phyloP scores from a whole-genome alignment of 2,888 invertebrate genomes.

The Pristionchus fissidentatus region DNA sequence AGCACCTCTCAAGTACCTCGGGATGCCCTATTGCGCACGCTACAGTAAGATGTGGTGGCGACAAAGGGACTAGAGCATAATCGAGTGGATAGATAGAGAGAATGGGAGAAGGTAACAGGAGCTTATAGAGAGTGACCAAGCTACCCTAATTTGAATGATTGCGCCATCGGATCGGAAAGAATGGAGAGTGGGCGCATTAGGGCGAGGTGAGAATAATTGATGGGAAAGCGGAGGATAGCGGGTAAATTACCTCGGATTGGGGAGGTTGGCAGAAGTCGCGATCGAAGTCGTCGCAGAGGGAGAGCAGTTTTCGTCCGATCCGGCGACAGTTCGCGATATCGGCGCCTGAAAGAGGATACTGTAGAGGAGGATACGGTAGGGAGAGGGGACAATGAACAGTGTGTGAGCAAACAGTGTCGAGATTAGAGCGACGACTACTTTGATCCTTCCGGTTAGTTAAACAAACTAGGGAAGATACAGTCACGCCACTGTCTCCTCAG shows the following conservation, averaged over 20 bases:
- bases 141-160: slow-evolving; percentile 45
- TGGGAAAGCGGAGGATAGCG: no score
- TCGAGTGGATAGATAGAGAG: background rate
- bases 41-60: slow-evolving; percentile 19
- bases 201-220: slow-evolving; percentile 46
- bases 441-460: slow-evolving; percentile 42
- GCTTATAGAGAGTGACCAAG: background rate
- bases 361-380: background rate
- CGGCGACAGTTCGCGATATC: slow-evolving; percentile 4
- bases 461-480: background rate
- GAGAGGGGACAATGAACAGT: background rate
- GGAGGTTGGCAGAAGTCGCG: slow-evolving; percentile 16
- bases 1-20: slow-evolving; percentile 7
- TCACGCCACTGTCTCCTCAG: slow-evolving; percentile 17
- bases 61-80: slow-evolving; percentile 15
- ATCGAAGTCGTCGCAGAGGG: slow-evolving; percentile 8
- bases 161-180: slow-evolving; percentile 9
- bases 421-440: background rate
- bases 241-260: slow-evolving; percentile 15
- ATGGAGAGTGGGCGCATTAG: slow-evolving; percentile 4
- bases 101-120: background rate
- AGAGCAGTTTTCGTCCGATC: background rate
- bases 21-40: background rate
- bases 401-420: slow-evolving; percentile 19
- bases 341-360: background rate